Base-by-base conservation (phyloP, 2,113 vertebrate species). In the Platichthys stellatus region DNA sequence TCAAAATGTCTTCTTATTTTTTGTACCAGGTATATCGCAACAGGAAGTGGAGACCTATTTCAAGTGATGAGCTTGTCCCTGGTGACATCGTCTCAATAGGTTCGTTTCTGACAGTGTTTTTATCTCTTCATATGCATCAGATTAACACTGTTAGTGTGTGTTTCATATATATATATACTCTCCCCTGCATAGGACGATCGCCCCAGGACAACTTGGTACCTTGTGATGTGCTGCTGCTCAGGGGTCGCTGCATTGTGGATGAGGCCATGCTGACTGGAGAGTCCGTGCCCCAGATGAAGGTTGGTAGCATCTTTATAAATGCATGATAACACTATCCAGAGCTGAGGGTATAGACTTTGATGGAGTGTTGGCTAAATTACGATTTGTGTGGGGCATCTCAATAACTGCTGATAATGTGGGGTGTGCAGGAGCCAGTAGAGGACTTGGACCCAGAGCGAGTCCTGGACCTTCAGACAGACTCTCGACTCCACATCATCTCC, bases 241-340 rank as follows among this genome's bases (percentile, higher is more conserved):
- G 97, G 0, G 98, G 98, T 1, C 94, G 96, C 61, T 99, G 97
- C 72, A 98, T 99, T 0, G 96, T 99, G 47, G 97, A 99, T 0
- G 98, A 99, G 85, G 97, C 98, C 0, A 99, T 99, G 98, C 93
- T 99, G 75, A 99, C 98, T 0, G 98, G 98, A 58, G 98, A 99
- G 81, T 99, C 98, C 0, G 97, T 99, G 23, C 98, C 97, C 0
- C 97, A 99, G 85, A 99, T 99, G 97, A 99, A 99, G 96, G 97
- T 95, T 24, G 35, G 86, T 51, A 6, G 20, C 2, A 62, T 20
- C 64, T 8, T 10, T 2, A 53, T 12, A 28, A 14, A 28, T 24
- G 1, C 10, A 2, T 21, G 5, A 54, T n/a, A n/a, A n/a, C 20
- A n/a, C 20, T 53, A 9, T 53, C 4, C 51, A 53, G 51, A 53